Evolutionary conservation across 2,113 vertebrate species (phyloP), one percentile per base, ranked within the genome.

Genomic region (Takifugu flavidus): DNA sequence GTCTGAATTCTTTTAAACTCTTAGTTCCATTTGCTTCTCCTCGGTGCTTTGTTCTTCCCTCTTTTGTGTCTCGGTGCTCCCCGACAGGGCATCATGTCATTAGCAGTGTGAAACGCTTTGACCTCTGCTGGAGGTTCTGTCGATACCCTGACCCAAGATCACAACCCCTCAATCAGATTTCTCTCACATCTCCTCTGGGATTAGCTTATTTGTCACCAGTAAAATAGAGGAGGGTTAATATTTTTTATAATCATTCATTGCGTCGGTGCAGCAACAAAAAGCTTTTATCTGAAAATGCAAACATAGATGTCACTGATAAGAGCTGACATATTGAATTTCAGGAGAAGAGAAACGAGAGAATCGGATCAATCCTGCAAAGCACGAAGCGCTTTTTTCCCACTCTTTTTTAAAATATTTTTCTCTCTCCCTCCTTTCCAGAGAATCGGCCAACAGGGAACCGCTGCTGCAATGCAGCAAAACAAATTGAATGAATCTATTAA

Each of bases 401-500:
- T 15, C 5, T 47, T n/a, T 15, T 47, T 47, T 47, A 15, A 15
- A 47, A 15, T 47, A 27, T 59, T 72, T 67, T 59, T 72, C 43
- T 31, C 60, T 56, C 74, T 81, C 80, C 43, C 72, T 77, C 64
- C 63, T 80, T 67, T 57, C 61, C 39, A 70, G 68, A 61, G 59
- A 72, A 54, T 59, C 28, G 62, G 50, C 67, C 74, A 55, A 4
- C 60, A 84, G 76, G 67, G 64, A 85, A 77, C 50, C 28, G 65
- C 70, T 84, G 79, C 91, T 91, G 91, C 91, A 92, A 83, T 92
- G 91, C 91, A 91, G 88, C 84, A 91, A 87, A 90, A 75, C 85
- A 88, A 89, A 87, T 83, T 34, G 6, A 5, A 15, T 68, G 78
- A 82, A 84, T 87, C 78, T 72, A 65, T 84, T 78, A 72, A 81